These are phyloP conservation scores for Zeugodacus cucurbitae DNA, from an alignment of 1,140 invertebrate species.

Conservation along the genomic window DNA sequence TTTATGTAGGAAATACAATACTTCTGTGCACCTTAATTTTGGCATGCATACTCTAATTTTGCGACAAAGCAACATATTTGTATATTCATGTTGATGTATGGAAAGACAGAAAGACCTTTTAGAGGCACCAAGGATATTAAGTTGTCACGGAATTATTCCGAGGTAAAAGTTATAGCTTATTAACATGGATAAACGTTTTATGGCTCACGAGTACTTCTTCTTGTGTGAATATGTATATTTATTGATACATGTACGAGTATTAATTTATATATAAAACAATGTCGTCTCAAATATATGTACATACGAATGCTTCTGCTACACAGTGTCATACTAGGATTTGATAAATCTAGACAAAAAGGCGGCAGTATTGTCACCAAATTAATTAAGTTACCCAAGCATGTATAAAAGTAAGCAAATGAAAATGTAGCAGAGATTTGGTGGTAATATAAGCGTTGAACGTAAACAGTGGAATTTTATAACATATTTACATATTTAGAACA, in stretches of 20 bases:
- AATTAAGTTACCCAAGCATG: constrained; percentile 49
- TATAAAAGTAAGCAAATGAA: neutral
- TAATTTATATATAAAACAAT: neutral
- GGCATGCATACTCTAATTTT: too few species aligned
- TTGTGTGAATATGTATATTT: neutral
- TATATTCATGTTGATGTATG: too few species aligned
- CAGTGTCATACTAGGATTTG: too few species aligned
- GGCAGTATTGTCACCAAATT: constrained; percentile 51
- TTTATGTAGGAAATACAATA: too few species aligned
- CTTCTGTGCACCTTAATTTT: too few species aligned
- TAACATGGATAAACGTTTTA: constrained; percentile 65
- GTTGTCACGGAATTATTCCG: neutral
- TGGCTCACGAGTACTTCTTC: constrained; percentile 47
- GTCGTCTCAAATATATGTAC: too few species aligned
- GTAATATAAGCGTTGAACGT: neutral
- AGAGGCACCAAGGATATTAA: neutral
- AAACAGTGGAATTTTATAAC: neutral
- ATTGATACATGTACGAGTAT: too few species aligned
- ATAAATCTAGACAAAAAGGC: neutral
- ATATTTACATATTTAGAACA: neutral
- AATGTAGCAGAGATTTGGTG: neutral
- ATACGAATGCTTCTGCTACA: too few species aligned
- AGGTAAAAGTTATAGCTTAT: constrained; percentile 60
- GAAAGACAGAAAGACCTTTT: too few species aligned
- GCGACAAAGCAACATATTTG: too few species aligned